Evolutionary conservation across 2,888 invertebrate species (phyloP), one percentile per base, ranked within the genome.

Genomic region (Cecidostiba fungosa): DNA sequence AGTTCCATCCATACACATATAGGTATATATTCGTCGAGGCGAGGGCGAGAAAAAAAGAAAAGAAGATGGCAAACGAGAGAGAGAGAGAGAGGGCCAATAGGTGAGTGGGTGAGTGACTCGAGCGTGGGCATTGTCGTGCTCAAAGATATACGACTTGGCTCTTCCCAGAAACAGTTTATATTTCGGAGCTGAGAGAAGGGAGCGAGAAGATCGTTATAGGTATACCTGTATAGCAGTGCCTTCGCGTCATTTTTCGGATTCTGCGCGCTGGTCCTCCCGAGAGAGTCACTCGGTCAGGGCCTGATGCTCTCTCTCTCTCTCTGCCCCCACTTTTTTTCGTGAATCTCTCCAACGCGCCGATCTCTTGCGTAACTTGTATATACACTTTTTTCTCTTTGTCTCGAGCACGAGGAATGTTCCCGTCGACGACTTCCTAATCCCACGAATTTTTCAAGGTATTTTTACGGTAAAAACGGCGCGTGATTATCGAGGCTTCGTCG

Each of bases 131-230:
- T 92, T 93, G 92, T 93, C 92, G 90, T 90, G 89, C 90, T 87
- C 74, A 86, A 92, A 93, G 93, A 93, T 93, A 93, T 93, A 93
- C 91, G 93, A 92, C 92, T 59, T 90, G 88, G 84, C 87, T 88
- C 90, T 93, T 93, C 93, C 90, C 86, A 91, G 93, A 93, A 93
- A 91, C 91, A 92, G 92, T 92, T 93, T 92, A 92, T 92, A 92
- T 92, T 92, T 92, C 90, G 86, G 82, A 86, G 50, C 23, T 39
- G 77, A 62, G 66, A 84, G 83, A 59, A 66, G 50, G 14, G 47
- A 77, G 77, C 54, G 72, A 19, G 54, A 85, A 89, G 89, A 90
- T 91, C 90, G 89, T 90, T 91, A 90, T 89, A n/a, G n/a, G n/a
- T n/a, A 87, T 89, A 87, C 87, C 88, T 85, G 89, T 90, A 90